These are phyloP conservation scores for Diplogasteroides magnus DNA, from an alignment of 1,140 invertebrate genomes.

Conservation along the genomic window DNA sequence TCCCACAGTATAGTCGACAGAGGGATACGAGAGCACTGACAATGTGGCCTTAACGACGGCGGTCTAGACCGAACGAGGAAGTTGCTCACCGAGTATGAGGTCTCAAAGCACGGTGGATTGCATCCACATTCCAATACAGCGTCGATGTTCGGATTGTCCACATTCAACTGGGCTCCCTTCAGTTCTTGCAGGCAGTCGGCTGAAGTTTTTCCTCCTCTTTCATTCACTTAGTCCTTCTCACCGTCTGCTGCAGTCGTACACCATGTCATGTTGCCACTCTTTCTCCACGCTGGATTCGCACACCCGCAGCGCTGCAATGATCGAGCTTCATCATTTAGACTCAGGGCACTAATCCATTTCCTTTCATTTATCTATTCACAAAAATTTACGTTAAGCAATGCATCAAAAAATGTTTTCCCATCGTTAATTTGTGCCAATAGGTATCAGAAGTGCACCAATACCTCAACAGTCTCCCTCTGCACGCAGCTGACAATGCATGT, in stretches of 20 bases:
- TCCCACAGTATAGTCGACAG: neutral
- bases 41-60: too few species aligned
- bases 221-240: too few species aligned
- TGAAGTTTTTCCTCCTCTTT: too few species aligned
- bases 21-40: neutral
- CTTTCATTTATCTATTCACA: neutral
- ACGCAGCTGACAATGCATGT: constrained; percentile 18
- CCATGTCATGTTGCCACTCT: neutral
- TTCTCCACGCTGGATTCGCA: neutral
- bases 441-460: neutral
- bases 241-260: neutral
- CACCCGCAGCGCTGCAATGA: neutral
- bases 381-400: neutral
- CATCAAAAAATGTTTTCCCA: neutral
- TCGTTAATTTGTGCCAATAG: neutral
- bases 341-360: neutral
- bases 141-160: constrained; percentile 14
- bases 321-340: neutral
- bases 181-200: constrained; percentile 17
- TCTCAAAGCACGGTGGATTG: constrained; percentile 17
- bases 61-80: constrained; percentile 10
- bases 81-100: constrained; percentile 7
- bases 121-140: constrained; percentile 5
- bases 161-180: constrained; percentile 14
- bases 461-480: constrained; percentile 4